Percentiles rank a stretch among this genome's conserved stretches.
Conservation (phyloP, 2,888 invertebrate species). For the Pollenia angustigena region DNA sequence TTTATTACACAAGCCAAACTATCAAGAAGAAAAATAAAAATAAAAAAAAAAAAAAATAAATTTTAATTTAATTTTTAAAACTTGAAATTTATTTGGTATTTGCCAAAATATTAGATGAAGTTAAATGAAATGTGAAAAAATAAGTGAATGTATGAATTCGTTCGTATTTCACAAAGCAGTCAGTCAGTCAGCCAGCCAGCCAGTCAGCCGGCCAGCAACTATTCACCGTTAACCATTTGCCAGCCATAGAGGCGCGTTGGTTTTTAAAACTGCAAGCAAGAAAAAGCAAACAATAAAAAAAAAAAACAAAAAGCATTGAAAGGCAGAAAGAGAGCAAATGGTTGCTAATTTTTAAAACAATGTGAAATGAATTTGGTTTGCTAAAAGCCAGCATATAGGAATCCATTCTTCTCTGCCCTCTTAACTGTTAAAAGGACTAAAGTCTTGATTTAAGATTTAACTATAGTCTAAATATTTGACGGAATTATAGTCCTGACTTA, state of each 20-base stretch:
- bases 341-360: no score
- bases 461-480: no score
- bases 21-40: not conserved
- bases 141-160: not conserved
- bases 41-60: not conserved
- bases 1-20: not conserved
- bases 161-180: no score
- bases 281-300: no score
- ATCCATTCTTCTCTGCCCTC: no score
- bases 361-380: no score
- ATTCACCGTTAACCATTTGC: slow-evolving; percentile 57
- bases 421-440: no score
- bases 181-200: not conserved
- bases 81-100: slow-evolving; percentile 14
- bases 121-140: slow-evolving; percentile 29
- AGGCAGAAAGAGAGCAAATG: no score
- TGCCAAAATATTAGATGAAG: slow-evolving; percentile 49
- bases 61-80: slow-evolving; percentile 37
- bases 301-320: not conserved
- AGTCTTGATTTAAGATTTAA: no score
- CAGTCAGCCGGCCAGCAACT: not conserved
- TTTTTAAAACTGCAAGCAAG: slow-evolving; percentile 3
- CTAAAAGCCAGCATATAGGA: no score
- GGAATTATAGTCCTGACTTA: no score
- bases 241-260: slow-evolving; percentile 68